Conservation (phyloP, 1,140 invertebrate species). For the Drosophila kohkoa region DNA sequence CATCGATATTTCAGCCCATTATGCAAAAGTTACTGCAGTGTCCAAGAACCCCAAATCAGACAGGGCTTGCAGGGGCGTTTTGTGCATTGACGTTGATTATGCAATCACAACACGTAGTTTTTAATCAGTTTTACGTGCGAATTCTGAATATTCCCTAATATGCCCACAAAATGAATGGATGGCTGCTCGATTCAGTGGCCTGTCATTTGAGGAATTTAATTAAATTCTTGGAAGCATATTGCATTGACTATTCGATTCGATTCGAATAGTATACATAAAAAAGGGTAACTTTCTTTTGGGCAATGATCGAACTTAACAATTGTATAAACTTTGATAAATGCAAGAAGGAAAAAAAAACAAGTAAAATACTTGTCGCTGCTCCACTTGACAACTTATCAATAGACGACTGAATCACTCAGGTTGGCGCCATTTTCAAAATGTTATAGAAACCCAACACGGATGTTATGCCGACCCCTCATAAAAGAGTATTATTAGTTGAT, state of each 20-base stretch:
- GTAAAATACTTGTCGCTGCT: constrained; percentile 12
- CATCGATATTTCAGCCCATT: constrained; percentile 12
- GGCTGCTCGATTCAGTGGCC: background rate
- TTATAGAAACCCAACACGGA: constrained; percentile 5
- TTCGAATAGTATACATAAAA: background rate
- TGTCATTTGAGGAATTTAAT: constrained; percentile 49
- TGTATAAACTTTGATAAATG: background rate
- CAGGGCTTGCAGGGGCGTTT: constrained; percentile 10
- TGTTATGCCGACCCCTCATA: constrained; percentile 10
- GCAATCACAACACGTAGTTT: constrained; percentile 68
- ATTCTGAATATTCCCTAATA: constrained; percentile 60
- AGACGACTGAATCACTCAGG: background rate
- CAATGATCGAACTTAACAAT: background rate
- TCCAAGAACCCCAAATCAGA: constrained; percentile 22
- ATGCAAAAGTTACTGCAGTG: constrained; percentile 47
- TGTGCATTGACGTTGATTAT: constrained; percentile 58
- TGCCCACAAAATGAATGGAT: background rate
- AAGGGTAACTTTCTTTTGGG: background rate
- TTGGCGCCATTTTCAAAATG: constrained; percentile 10
- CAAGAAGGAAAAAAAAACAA: background rate
- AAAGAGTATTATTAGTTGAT: constrained; percentile 17
- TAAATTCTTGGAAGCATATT: constrained; percentile 37
- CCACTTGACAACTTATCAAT: constrained; percentile 7
- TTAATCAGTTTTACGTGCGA: constrained; percentile 75
- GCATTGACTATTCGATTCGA: constrained; percentile 7